Conservation (phyloP, 2,888 invertebrate genomes). For the Eledona agricola region DNA sequence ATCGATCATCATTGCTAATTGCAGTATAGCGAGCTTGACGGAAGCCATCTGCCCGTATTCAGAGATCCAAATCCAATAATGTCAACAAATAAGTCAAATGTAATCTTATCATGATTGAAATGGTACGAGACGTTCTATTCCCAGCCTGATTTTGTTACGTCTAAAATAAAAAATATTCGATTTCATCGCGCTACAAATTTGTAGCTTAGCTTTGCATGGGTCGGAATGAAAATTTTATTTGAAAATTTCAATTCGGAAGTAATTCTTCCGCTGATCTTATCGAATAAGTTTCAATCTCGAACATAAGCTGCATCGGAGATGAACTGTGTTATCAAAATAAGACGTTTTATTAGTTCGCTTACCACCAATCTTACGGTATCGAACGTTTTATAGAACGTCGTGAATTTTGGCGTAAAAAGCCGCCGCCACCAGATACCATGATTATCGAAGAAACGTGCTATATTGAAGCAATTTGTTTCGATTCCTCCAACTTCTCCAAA, state of each 20-base stretch:
- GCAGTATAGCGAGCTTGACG: slow-evolving; percentile 17
- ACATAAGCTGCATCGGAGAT: slow-evolving; percentile 21
- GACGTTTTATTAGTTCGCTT: slow-evolving; percentile 13
- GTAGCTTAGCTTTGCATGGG: slow-evolving; percentile 15
- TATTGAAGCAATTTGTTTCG: neutral
- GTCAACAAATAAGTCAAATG: slow-evolving; percentile 44
- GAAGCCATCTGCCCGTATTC: slow-evolving; percentile 47
- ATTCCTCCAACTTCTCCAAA: too few species aligned
- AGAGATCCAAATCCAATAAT: slow-evolving; percentile 47
- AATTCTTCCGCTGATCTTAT: slow-evolving; percentile 20
- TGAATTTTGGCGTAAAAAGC: too few species aligned
- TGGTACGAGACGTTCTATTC: slow-evolving; percentile 21
- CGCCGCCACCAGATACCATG: neutral
- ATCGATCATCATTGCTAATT: slow-evolving; percentile 26
- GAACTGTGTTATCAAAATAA: slow-evolving; percentile 14
- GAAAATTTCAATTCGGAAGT: slow-evolving; percentile 11
- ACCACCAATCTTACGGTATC: too few species aligned
- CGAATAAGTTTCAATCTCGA: slow-evolving; percentile 4
- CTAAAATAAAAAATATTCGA: slow-evolving; percentile 23
- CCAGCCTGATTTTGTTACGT: slow-evolving; percentile 25
- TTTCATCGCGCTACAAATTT: slow-evolving; percentile 22
- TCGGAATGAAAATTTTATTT: slow-evolving; percentile 25
- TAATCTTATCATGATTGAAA: slow-evolving; percentile 44
- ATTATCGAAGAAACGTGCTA: too few species aligned
- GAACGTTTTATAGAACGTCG: too few species aligned